Conservation (phyloP, 2,888 invertebrate species). For the Xylota segnis region DNA sequence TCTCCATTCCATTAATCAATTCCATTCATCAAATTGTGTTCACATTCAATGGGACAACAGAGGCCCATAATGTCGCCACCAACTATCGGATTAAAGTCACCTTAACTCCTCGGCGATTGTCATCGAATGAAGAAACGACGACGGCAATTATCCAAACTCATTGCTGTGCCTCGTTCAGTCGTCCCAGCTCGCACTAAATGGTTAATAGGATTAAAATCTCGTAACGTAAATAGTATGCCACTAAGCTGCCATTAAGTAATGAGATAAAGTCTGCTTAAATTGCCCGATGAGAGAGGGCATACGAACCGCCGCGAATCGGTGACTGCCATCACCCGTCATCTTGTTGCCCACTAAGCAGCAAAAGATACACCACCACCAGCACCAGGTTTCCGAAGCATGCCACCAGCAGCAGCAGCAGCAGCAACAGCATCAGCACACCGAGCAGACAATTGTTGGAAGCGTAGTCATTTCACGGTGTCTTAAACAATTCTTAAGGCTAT, state of each 20-base stretch:
- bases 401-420: slow-evolving; percentile 10
- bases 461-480: slow-evolving; percentile 66
- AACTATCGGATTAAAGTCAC: slow-evolving; percentile 38
- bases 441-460: slow-evolving; percentile 57
- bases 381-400: background rate
- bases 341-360: background rate
- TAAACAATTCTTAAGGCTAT: slow-evolving; percentile 67
- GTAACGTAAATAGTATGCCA: slow-evolving; percentile 75
- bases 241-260: slow-evolving; percentile 76
- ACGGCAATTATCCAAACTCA: slow-evolving; percentile 56
- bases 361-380: slow-evolving; percentile 11
- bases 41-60: background rate
- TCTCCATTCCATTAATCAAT: slow-evolving; percentile 33
- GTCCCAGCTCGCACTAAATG: slow-evolving; percentile 57
- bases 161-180: slow-evolving; percentile 16
- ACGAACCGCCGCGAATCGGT: slow-evolving; percentile 59
- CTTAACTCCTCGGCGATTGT: slow-evolving; percentile 2
- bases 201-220: slow-evolving; percentile 76
- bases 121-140: slow-evolving; percentile 20
- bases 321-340: slow-evolving; percentile 53
- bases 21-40: slow-evolving; percentile 11
- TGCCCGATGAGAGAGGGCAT: slow-evolving; percentile 42
- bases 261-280: slow-evolving; percentile 74
- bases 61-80: slow-evolving; percentile 31
- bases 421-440: no score